Evolutionary conservation across 2,888 invertebrate species (phyloP).

Genomic region (Candidula unifasciata): DNA sequence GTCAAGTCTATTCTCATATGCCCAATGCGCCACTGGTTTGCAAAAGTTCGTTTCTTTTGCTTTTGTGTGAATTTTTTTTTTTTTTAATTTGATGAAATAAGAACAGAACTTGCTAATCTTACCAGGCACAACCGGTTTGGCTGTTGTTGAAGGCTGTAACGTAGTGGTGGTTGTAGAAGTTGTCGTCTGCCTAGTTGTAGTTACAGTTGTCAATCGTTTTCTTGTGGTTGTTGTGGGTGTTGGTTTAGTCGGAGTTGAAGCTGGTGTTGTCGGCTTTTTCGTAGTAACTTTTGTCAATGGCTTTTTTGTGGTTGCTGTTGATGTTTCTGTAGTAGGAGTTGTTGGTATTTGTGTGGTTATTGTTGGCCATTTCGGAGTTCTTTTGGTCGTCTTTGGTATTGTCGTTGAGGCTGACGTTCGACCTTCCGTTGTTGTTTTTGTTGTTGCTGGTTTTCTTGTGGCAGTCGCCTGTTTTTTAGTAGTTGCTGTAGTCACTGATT

Average conservation of each 20-base stretch:
- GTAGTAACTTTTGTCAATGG: neutral
- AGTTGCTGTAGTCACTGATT: neutral
- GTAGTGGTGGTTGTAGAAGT: constrained; percentile 7
- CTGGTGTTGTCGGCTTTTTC: neutral
- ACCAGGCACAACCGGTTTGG: constrained; percentile 10
- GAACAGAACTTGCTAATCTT: neutral
- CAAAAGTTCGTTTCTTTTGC: neutral
- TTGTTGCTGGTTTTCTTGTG: neutral
- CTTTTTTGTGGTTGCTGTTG: neutral
- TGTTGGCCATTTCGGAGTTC: neutral
- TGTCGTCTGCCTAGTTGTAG: neutral
- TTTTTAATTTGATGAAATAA: neutral
- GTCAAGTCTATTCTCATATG: neutral
- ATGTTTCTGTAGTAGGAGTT: neutral
- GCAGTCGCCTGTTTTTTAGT: neutral
- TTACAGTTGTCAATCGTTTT: neutral
- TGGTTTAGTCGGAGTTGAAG: neutral
- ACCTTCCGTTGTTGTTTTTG: neutral
- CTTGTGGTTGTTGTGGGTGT: neutral
- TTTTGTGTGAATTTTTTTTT: neutral
- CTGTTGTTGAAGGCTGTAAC: neutral
- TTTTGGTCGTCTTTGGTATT: neutral
- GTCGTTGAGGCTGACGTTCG: neutral
- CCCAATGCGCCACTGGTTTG: neutral
- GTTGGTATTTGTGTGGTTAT: neutral